Evolutionary conservation across 2,888 invertebrate species (phyloP).

Genomic region (Eugnorisma glareosa): DNA sequence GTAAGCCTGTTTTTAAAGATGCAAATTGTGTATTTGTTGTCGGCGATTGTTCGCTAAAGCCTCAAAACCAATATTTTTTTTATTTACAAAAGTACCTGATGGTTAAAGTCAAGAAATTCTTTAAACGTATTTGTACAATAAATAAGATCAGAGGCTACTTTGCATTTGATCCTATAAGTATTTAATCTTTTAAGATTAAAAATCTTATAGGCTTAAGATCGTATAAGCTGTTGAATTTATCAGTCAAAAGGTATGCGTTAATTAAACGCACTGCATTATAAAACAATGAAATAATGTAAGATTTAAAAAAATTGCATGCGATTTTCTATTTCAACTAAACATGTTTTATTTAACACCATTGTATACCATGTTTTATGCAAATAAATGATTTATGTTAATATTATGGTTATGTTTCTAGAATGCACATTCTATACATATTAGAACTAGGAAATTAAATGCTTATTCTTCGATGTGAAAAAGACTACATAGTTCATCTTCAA

Average conservation of each 20-base stretch:
- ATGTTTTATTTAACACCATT: too few relatives aligned
- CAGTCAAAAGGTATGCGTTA: background rate
- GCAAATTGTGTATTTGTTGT: conserved; percentile 60
- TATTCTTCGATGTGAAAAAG: background rate
- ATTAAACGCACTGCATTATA: too few relatives aligned
- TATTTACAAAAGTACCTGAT: conserved; percentile 32
- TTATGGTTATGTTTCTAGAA: too few relatives aligned
- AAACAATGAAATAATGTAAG: too few relatives aligned
- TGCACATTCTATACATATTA: background rate
- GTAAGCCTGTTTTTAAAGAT: conserved; percentile 48
- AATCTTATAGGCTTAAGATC: too few relatives aligned
- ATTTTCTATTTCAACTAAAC: too few relatives aligned
- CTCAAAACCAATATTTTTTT: conserved; percentile 68
- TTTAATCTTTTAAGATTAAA: too few relatives aligned
- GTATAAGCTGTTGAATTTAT: background rate
- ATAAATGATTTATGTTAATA: too few relatives aligned
- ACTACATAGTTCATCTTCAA: background rate
- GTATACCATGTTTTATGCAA: too few relatives aligned
- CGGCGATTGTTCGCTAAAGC: conserved; percentile 62
- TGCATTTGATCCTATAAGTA: conserved; percentile 5
- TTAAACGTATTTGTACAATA: conserved; percentile 5
- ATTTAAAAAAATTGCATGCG: too few relatives aligned
- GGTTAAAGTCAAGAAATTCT: conserved; percentile 8
- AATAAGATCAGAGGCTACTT: background rate
- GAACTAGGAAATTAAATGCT: background rate